phyloP scores from a whole-genome alignment of 2,113 vertebrate genomes.

The Podiceps cristatus region DNA sequence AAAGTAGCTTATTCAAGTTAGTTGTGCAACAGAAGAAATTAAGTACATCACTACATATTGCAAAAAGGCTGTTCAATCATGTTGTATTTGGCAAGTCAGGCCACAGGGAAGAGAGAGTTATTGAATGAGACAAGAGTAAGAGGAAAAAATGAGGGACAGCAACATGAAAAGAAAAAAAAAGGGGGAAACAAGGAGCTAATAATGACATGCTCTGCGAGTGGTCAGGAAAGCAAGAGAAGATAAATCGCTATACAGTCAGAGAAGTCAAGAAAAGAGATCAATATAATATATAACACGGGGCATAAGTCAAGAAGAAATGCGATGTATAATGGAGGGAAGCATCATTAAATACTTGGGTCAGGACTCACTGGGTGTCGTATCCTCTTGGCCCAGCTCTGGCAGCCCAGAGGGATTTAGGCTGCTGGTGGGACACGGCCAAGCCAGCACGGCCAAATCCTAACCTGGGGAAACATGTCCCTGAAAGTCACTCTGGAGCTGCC shows the following conservation, averaged over 20 bases:
- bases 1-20: not conserved
- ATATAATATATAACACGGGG: not conserved
- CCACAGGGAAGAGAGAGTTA: not conserved
- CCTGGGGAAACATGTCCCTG: rapidly evolving
- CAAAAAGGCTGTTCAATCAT: not conserved
- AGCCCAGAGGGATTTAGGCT: not conserved
- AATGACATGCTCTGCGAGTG: not conserved
- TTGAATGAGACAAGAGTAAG: not conserved
- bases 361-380: not conserved
- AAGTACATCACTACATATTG: not conserved
- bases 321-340: not conserved
- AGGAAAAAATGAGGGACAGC: not conserved
- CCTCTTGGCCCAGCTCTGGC: not conserved
- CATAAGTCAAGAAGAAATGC: not conserved
- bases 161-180: not conserved
- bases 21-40: not conserved
- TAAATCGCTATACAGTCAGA: not conserved
- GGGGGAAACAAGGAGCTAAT: not conserved
- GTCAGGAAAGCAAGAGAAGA: not conserved
- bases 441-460: not conserved
- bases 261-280: not conserved
- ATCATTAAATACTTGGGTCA: not conserved
- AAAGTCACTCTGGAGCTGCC: not conserved
- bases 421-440: rapidly evolving
- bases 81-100: not conserved